Base-by-base conservation (phyloP, 2,888 invertebrate genomes). In the Fragum fragum region DNA sequence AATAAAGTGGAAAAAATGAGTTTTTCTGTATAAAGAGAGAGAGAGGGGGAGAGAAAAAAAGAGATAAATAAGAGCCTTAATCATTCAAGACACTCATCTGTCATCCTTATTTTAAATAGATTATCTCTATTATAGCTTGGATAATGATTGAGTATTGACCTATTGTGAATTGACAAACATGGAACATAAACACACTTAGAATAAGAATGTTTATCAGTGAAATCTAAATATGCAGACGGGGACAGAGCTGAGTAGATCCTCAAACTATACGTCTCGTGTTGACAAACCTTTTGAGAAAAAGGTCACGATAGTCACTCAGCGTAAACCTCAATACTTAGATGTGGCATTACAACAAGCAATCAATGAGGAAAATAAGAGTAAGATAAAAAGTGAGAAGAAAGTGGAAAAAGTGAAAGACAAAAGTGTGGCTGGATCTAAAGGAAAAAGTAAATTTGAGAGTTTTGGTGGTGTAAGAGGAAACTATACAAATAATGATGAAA, bases 141-240 rank as follows among this genome's bases (percentile, higher is more conserved):
- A 73, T 73, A 73, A 73, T 61, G 73, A 61, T 29, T 61, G 18
- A 39, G 57, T 68, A 80, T 80, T 76, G 73, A 77, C 78, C 63
- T 23, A 61, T 71, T 61, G 73, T 71, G 59, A 47, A 57, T 52
- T 23, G 76, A 66, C 66, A 66, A 66, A 66, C 66, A 66, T 42
- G 16, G 23, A 42, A 66, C 66, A 66, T 66, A 66, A 66, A 66
- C 66, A 66, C 36, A 39, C n/a, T 21, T 18, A 23, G 66, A 21
- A 66, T 42, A 23, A 42, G 39, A 66, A 21, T 42, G 79, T 81
- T 36, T 84, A 79, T 78, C 76, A 73, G 69, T 72, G 76, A 71
- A 70, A 61, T 81, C 63, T 76, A 79, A 84, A 81, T 73, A 84
- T 84, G 84, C 71, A 81, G 28, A 81, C 76, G 66, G n/a, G n/a